Evolutionary conservation across 2,113 vertebrate species (phyloP), one percentile per base, ranked within the genome.

Genomic region (Ophthalmolycus amberensis): DNA sequence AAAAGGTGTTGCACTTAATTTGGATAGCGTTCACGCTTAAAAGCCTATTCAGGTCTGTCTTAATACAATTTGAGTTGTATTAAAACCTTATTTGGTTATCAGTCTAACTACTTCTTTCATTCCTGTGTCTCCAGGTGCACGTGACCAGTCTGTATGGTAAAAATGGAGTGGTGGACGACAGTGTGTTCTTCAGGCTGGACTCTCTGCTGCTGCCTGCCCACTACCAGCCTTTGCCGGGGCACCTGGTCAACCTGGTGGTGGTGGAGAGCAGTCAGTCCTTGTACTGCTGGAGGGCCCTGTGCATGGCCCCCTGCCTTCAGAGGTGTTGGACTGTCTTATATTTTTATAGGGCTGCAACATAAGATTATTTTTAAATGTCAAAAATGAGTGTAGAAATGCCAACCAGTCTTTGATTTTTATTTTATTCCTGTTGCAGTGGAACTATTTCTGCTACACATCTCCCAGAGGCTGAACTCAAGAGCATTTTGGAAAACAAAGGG

Each of bases 201-300:
- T 97, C 96, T 5, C 8, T 99, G 88, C 94, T 90, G 27, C 93
- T 98, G 63, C 97, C 97, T 0, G 76, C 93, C 16, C 79, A 94
- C 14, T 99, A 98, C 50, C 69, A 76, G 29, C 98, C 98, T 0
- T 40, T 27, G 1, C 89, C 56, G 9, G 85, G 94, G 1, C 95
- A 99, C 32, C 3, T 96, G 22, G 97, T 99, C 86, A 97, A 94
- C 50, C 52, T 96, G 0, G 92, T 99, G 58, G 96, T 97, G 82
- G 95, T 99, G 89, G 98, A 99, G 88, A 99, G 97, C 94, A 97
- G 77, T 88, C 98, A 98, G 91, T 98, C 97, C 0, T 94, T 96
- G 65, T 98, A 96, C 46, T 38, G 92, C 68, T 99, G 98, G 98
- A 95, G 98, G 92, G 97, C 98, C 0, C 90, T 99, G 42, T 98